Evolutionary conservation across 2,888 invertebrate species (phyloP).

Genomic region (Himalopsyche anomala): DNA sequence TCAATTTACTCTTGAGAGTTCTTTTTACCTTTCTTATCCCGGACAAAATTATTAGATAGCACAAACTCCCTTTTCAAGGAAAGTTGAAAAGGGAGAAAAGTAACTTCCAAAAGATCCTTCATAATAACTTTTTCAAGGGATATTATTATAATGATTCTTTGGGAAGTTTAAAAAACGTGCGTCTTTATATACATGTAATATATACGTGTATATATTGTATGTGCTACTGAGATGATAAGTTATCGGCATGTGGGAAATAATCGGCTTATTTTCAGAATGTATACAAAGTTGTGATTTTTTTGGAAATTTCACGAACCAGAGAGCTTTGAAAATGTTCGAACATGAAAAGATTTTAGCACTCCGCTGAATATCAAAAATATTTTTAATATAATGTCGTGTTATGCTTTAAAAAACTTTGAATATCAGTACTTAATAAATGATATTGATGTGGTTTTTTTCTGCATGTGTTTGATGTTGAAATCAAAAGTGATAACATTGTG

Average conservation of each 20-base stretch:
- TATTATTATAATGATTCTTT: constrained; percentile 26
- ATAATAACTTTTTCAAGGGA: constrained; percentile 16
- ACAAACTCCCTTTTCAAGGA: background rate
- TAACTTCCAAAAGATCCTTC: constrained; percentile 15
- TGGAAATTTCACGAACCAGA: background rate
- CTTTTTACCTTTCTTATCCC: constrained; percentile 31
- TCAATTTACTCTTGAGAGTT: constrained; percentile 23
- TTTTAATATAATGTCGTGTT: too few relatives aligned
- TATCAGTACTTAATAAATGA: too few relatives aligned
- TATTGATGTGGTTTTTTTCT: too few relatives aligned
- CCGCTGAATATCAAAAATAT: too few relatives aligned
- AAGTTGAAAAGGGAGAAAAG: background rate
- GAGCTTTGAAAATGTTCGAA: background rate
- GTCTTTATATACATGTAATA: background rate
- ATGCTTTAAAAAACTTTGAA: too few relatives aligned
- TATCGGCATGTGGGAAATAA: constrained; percentile 22
- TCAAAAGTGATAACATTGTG: too few relatives aligned
- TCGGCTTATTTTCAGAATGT: background rate
- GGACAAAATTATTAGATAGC: constrained; percentile 12
- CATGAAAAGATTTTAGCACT: background rate
- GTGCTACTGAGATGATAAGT: background rate
- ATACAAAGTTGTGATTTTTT: constrained; percentile 9
- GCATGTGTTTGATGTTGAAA: too few relatives aligned
- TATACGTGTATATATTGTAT: too few relatives aligned
- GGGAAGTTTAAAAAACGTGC: background rate